Conservation (phyloP, 2,113 vertebrate genomes). For the Hemibagrus wyckioides region DNA sequence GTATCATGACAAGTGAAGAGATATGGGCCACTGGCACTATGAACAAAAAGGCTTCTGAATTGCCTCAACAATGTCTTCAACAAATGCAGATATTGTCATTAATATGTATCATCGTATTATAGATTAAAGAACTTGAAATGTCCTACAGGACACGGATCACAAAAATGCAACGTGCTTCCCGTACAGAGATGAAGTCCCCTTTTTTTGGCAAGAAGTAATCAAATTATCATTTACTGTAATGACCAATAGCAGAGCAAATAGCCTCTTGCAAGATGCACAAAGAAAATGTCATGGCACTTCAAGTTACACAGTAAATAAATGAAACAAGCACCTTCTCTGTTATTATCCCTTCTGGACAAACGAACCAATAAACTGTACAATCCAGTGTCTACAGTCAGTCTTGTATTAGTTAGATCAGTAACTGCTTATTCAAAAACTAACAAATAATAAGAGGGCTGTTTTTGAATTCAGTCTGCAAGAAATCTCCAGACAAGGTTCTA, state of each 20-base stretch:
- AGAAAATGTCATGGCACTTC: not conserved
- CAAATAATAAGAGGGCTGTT: not conserved
- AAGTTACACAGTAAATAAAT: not conserved
- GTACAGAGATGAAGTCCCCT: not conserved
- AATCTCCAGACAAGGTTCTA: not conserved
- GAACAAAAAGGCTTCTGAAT: not conserved
- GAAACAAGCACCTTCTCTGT: not conserved
- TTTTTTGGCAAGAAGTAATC: not conserved
- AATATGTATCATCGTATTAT: not conserved
- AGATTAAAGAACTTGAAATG: not conserved
- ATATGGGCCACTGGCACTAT: not conserved
- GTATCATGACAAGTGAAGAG: not conserved
- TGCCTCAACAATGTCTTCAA: not conserved
- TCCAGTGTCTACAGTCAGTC: not conserved
- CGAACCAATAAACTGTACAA: not conserved
- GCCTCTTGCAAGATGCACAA: not conserved
- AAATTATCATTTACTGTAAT: not conserved
- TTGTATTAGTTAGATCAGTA: not conserved
- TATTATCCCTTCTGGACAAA: not conserved
- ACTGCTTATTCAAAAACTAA: not conserved
- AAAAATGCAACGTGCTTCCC: not conserved
- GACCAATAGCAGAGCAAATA: not conserved
- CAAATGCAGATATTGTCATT: not conserved
- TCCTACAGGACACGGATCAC: not conserved
- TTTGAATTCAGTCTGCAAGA: not conserved